Percentiles rank a stretch among this genome's conserved stretches.
Conservation (phyloP, 2,888 invertebrate genomes). For the Andrena marginata region DNA sequence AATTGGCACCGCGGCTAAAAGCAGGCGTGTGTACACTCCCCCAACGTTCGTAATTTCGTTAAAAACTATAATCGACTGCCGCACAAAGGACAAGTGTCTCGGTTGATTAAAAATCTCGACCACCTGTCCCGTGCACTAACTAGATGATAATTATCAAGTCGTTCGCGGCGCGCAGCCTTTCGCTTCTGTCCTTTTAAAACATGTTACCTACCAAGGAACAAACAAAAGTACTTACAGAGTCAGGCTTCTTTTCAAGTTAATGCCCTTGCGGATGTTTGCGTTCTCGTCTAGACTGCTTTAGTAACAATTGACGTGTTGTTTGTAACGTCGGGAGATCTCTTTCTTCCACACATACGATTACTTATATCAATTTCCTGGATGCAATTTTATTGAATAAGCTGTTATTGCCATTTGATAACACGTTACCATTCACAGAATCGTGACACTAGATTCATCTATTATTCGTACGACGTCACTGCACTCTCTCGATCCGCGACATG, state of each 20-base stretch:
- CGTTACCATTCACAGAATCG: background rate
- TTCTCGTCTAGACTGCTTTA: slow-evolving; percentile 15
- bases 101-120: slow-evolving; percentile 39
- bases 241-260: slow-evolving; percentile 25
- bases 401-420: background rate
- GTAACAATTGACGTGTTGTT: background rate
- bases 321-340: background rate
- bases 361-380: background rate
- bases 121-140: slow-evolving; percentile 33
- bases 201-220: slow-evolving; percentile 21
- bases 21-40: background rate
- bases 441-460: too few species aligned
- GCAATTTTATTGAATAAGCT: background rate
- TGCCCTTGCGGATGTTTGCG: slow-evolving; percentile 8
- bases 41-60: slow-evolving; percentile 53
- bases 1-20: background rate
- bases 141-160: slow-evolving; percentile 52
- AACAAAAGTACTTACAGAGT: slow-evolving; percentile 28
- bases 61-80: slow-evolving; percentile 20
- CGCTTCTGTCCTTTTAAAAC: slow-evolving; percentile 13
- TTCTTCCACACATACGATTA: slow-evolving; percentile 10
- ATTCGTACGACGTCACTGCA: too few species aligned
- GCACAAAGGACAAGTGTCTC: slow-evolving; percentile 34
- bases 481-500: too few species aligned
- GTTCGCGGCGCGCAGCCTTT: slow-evolving; percentile 11